Percentiles rank a stretch among this genome's conserved stretches.
Conservation (phyloP, 1,140 invertebrate genomes). For the Eubasilissa regina region DNA sequence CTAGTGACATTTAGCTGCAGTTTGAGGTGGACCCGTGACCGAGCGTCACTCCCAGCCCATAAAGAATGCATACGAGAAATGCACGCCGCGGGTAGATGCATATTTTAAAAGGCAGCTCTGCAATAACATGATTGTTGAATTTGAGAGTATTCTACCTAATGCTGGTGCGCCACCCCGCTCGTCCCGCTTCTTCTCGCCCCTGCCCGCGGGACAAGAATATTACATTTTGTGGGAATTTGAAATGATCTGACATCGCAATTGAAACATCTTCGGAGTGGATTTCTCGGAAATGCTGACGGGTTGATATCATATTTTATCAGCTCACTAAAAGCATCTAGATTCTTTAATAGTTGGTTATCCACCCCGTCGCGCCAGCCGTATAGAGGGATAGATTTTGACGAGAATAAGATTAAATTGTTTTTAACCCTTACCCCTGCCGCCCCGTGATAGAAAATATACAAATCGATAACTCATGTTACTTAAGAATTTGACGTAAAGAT, state of each 20-base stretch:
- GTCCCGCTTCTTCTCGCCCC: not conserved
- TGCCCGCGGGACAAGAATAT: conserved; percentile 2
- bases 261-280: not conserved
- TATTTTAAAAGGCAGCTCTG: not conserved
- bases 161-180: conserved; percentile 3
- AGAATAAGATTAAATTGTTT: too few species aligned
- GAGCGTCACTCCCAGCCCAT: not conserved
- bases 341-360: too few species aligned
- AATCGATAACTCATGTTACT: too few species aligned
- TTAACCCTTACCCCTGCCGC: too few species aligned
- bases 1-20: not conserved
- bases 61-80: conserved; percentile 15
- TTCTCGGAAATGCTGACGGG: too few species aligned
- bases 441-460: too few species aligned
- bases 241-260: conserved; percentile 2
- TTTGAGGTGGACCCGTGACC: conserved; percentile 4
- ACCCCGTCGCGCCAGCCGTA: too few species aligned
- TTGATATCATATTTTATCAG: too few species aligned
- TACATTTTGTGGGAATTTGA: conserved; percentile 7
- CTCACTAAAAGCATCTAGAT: too few species aligned
- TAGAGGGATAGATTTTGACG: too few species aligned
- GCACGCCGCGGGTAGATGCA: conserved; percentile 7
- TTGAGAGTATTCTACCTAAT: not conserved
- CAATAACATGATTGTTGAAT: not conserved
- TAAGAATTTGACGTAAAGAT: too few species aligned